Base-by-base conservation (phyloP, 2,113 vertebrate species). In the Rhegmatorhina hoffmannsi region DNA sequence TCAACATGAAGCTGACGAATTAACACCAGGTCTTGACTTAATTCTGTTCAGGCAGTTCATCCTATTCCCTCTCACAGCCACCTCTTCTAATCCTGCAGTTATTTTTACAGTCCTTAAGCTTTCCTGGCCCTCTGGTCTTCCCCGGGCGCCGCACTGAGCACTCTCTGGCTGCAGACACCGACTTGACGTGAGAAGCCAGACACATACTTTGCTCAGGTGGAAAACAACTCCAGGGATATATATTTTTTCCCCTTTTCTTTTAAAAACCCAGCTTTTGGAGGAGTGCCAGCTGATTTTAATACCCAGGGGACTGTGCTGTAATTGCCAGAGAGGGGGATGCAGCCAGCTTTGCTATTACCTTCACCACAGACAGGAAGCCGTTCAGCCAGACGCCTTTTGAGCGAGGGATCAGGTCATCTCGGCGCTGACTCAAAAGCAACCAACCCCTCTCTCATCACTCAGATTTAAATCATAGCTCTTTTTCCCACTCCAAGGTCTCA, bases 401-500 rank as follows among this genome's bases (percentile, higher is more conserved):
- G 70, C 1, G 14, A 74, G 73, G 53, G 84, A 94, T 89, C 94
- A 76, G 90, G 84, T 64, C 95, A 93, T 50, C 85, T 29, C 34
- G 3, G 50, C 3, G 2, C 89, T 76, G 64, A 23, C 72, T 91
- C 68, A 36, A 52, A 95, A 66, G 55, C 89, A 92, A 31, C 82
- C 64, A 40, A 17, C 25, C 80, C 79, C 52, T 56, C 79, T 94
- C 83, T 90, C 79, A 78, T 84, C 70, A 13, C 90, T 93, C 10
- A 74, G 72, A 86, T 93, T 93, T 84, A 93, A 90, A 96, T 77
- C 79, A 52, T 7, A 72, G 68, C 85, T 90, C 79, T 86, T 77
- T 72, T 44, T n/a, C 67, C 73, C 63, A 55, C 83, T 93, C 72
- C 89, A 59, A 95, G 79, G 52, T 47, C 94, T 97, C 91, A 78